phyloP scores from a whole-genome alignment of 2,113 vertebrate genomes.

The Hippopotamus amphibius region DNA sequence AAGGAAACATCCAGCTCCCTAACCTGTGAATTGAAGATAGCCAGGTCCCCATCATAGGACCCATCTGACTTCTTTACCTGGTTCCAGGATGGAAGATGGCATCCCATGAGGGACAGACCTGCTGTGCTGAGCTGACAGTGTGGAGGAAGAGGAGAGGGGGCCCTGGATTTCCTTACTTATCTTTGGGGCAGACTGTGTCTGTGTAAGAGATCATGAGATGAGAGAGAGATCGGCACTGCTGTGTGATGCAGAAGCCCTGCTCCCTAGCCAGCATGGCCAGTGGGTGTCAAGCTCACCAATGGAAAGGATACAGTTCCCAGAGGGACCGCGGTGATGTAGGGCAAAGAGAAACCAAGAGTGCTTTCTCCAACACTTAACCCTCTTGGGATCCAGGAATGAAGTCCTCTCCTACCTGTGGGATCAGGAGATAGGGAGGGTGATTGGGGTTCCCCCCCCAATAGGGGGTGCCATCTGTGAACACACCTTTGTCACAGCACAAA shows the following conservation, averaged over 20 bases:
- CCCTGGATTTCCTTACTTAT: neutral
- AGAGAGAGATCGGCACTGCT: fast-evolving
- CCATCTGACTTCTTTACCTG: neutral
- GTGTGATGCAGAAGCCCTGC: neutral
- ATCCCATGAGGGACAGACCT: neutral
- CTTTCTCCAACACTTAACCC: neutral
- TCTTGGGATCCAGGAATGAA: neutral
- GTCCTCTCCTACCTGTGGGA: neutral
- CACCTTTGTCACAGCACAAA: fast-evolving
- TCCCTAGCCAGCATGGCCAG: neutral
- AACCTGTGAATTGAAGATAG: neutral
- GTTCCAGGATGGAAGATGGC: neutral
- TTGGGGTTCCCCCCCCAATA: fast-evolving
- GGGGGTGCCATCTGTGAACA: neutral
- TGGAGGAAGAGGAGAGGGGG: neutral
- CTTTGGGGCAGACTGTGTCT: neutral
- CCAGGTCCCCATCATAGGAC: neutral
- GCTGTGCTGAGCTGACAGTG: neutral
- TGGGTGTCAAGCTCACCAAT: neutral
- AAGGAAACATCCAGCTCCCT: neutral
- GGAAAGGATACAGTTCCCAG: neutral
- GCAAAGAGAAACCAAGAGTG: neutral
- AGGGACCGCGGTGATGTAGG: neutral
- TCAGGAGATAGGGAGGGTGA: neutral
- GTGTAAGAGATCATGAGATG: neutral